phyloP scores from a whole-genome alignment of 2,888 invertebrate species.

The Lasius platythorax region DNA sequence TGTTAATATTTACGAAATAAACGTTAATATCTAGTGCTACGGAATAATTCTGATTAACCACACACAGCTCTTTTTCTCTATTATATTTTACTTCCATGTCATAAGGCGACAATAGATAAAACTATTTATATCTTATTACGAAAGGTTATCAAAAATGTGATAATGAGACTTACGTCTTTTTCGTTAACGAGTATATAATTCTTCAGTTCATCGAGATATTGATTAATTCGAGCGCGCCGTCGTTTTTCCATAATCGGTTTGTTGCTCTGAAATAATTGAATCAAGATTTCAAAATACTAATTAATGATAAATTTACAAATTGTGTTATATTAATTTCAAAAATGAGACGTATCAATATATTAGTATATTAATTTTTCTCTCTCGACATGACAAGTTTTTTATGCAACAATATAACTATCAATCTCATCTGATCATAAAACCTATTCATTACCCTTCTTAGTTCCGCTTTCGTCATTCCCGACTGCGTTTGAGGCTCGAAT shows the following conservation, averaged over 20 bases:
- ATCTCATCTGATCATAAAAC: neutral
- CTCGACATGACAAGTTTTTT: neutral
- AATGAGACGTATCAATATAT: neutral
- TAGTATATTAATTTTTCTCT: neutral
- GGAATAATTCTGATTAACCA: neutral
- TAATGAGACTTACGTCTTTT: constrained; percentile 94
- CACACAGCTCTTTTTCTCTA: neutral
- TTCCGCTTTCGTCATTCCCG: constrained; percentile 90
- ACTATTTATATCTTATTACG: neutral
- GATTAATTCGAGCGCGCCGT: constrained; percentile 95
- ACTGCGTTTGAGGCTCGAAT: constrained; percentile 86
- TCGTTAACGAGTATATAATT: constrained; percentile 93
- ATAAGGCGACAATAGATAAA: neutral
- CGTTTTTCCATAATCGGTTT: constrained; percentile 98
- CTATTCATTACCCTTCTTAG: constrained; percentile 88
- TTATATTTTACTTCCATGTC: neutral
- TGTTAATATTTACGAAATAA: neutral
- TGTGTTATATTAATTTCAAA: neutral
- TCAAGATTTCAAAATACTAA: constrained; percentile 6
- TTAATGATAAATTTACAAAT: neutral
- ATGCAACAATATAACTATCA: neutral
- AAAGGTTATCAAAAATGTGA: neutral
- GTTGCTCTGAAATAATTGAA: constrained; percentile 91
- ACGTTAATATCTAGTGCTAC: neutral
- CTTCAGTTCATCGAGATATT: constrained; percentile 95